Conservation (phyloP, 2,113 vertebrate species). For the Orthonyx spaldingii region DNA sequence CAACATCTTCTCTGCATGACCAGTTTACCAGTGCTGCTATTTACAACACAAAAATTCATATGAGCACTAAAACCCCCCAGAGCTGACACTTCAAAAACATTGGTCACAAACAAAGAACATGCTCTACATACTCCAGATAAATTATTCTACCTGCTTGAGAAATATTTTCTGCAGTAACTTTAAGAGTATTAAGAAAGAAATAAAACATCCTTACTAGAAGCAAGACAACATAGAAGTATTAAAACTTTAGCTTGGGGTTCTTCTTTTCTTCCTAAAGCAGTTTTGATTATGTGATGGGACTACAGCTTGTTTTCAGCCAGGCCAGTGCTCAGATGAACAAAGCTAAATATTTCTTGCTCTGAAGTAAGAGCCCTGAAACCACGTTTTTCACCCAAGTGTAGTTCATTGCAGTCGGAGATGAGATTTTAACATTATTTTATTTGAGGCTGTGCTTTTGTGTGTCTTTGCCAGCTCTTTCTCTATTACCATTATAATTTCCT, state of each 20-base stretch:
- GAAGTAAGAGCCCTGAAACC: background rate
- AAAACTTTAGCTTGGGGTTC: background rate
- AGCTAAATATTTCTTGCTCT: background rate
- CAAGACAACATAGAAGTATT: background rate
- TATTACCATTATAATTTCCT: background rate
- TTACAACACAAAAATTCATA: background rate
- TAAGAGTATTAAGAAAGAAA: background rate
- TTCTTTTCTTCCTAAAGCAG: background rate
- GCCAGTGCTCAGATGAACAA: background rate
- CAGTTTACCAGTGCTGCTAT: background rate
- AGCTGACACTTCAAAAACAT: background rate
- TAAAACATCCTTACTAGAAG: background rate
- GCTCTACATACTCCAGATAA: background rate
- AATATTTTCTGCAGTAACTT: background rate
- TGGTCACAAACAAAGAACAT: background rate
- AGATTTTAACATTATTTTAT: background rate
- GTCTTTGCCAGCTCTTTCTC: background rate
- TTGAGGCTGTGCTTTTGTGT: background rate
- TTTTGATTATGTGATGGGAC: background rate
- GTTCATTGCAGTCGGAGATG: background rate
- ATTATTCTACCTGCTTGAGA: background rate
- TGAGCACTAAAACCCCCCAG: background rate
- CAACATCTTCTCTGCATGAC: background rate
- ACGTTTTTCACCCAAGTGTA: background rate
- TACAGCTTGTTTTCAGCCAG: background rate